These are phyloP conservation scores for Mastacembelus armatus DNA, from an alignment of 2,797 vertebrate species.

Conservation along the genomic window DNA sequence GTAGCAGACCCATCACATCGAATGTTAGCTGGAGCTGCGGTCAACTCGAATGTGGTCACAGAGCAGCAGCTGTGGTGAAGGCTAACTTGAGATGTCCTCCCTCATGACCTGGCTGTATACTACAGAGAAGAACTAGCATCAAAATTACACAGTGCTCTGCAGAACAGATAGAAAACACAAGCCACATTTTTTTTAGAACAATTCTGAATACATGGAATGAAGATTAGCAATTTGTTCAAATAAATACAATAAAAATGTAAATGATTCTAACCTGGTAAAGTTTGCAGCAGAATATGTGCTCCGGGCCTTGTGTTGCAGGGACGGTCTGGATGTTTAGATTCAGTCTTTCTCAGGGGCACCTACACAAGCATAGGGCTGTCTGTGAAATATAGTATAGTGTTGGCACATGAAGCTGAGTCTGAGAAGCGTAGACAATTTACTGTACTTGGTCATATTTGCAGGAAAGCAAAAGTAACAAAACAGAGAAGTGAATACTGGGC, in stretches of 20 bases:
- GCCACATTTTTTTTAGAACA: background rate
- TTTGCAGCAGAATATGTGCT: background rate
- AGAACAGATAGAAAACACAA: too few relatives aligned
- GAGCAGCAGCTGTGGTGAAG: slow-evolving; percentile 20
- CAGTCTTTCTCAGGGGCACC: too few relatives aligned
- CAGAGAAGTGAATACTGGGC: too few relatives aligned
- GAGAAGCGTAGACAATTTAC: too few relatives aligned
- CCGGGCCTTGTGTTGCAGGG: background rate
- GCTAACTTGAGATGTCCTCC: background rate
- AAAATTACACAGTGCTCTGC: background rate
- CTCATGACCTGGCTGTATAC: background rate
- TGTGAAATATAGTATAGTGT: too few relatives aligned
- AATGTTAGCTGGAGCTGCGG: slow-evolving; percentile 16
- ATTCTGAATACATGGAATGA: background rate
- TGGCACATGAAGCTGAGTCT: too few relatives aligned
- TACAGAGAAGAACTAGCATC: background rate
- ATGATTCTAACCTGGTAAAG: background rate
- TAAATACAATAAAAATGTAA: background rate
- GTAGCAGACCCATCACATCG: slow-evolving; percentile 35
- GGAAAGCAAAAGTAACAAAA: too few relatives aligned
- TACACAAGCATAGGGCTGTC: too few relatives aligned
- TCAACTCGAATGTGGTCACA: slow-evolving; percentile 38
- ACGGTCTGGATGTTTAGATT: too few relatives aligned
- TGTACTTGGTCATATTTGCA: too few relatives aligned
- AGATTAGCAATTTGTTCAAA: background rate